A percentile compares a stretch with the other conserved stretches of the same genome.
These are phyloP conservation scores for Scartelaos histophorus DNA, from an alignment of 2,113 vertebrate genomes.

Conservation along the genomic window DNA sequence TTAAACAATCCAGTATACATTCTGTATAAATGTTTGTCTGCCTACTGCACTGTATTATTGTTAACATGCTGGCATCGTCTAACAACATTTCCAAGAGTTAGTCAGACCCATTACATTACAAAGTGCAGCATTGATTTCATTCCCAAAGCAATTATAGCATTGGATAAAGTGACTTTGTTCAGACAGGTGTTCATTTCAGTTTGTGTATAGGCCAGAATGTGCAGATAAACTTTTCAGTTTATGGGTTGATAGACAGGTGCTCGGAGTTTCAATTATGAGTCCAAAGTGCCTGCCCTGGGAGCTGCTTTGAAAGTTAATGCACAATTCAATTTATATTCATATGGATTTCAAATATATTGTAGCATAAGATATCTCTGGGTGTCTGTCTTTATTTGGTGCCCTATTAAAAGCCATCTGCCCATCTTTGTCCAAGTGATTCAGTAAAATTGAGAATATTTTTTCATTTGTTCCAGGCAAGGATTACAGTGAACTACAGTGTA, in stretches of 20 bases:
- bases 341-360: not conserved
- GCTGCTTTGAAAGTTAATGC: conserved; percentile 8
- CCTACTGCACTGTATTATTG: conserved; percentile 16
- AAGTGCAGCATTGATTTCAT: conserved; percentile 57
- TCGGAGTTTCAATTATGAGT: conserved; percentile 16
- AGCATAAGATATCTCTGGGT: not conserved
- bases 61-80: conserved; percentile 32
- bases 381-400: not conserved
- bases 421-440: not conserved
- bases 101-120: conserved; percentile 53
- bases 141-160: conserved; percentile 63
- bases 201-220: conserved; percentile 23
- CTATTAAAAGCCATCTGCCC: not conserved
- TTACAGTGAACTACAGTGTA: not conserved
- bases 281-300: conserved; percentile 1
- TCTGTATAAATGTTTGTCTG: not conserved
- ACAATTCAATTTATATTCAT: not conserved
- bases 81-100: conserved; percentile 53
- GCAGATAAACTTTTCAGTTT: conserved; percentile 53
- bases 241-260: conserved; percentile 45
- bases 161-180: conserved; percentile 57
- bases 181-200: conserved; percentile 48
- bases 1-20: not conserved
- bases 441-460: not conserved
- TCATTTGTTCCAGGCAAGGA: too few species aligned